Base-by-base conservation (phyloP, 2,888 invertebrate genomes). In the Melipona bicolor region DNA sequence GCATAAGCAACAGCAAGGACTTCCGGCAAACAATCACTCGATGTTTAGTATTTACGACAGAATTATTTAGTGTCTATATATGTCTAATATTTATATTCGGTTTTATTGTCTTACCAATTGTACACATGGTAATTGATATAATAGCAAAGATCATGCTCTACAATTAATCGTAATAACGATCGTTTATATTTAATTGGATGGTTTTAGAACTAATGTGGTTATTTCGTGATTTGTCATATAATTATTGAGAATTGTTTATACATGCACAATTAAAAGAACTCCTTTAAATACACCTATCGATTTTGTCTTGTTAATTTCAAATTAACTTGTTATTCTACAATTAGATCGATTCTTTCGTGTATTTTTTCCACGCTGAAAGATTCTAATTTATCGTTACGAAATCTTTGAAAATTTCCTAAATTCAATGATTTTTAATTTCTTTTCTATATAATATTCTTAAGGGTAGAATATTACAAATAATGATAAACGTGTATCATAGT, bases 31-130 rank as follows among this genome's bases (percentile, higher is more conserved):
- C 89, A 62, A 69, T 89, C 4, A 69, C 91, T 0, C 94, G 93
- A 80, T 91, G 89, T 49, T 50, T 86, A 5, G 88, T 94, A 67
- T 89, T 94, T 43, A 82, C 85, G n/a, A 67, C 91, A 11, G 92
- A 94, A 87, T 76, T 94, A 62, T 76, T 92, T 43, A 90, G 92
- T 54, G 86, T 94, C 43, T 93, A 92, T 72, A 49, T 93, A 13
- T 92, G 91, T 77, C 86, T 94, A 27, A 83, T 90, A 50, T 93
- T 93, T 68, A 92, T 94, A 78, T 91, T 94, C 56, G 91, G 91
- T 32, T 92, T 91, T 24, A 91, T 94, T 65, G 88, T 94, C n/a
- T 73, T 90, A 24, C 94, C 94, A n/a, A 88, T 93, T 62, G 65
- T 93, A 43, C 85, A 90, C 72, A 92, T 93, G 90, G 86, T 90